Conservation (phyloP, 2,113 vertebrate genomes). For the Potamarius usumacintae region DNA sequence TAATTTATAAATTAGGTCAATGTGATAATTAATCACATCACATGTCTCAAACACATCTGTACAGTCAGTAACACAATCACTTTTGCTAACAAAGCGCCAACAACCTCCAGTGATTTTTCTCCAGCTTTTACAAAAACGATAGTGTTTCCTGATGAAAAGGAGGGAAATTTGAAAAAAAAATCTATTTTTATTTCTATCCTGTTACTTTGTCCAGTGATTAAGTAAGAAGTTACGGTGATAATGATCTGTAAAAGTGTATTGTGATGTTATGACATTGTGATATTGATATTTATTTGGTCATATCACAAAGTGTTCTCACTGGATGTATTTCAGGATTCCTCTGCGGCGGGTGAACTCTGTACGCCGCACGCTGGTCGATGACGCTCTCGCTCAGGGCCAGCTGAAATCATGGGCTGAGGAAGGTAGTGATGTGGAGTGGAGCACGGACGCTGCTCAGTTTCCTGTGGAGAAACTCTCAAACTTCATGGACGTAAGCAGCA, state of each 20-base stretch:
- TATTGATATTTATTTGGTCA: background rate
- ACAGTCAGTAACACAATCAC: no score
- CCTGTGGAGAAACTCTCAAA: conserved; percentile 78
- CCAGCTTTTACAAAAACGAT: no score
- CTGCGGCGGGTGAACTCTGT: conserved; percentile 70
- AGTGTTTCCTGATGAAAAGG: no score
- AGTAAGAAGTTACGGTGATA: background rate
- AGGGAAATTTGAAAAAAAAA: no score
- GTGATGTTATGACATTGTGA: background rate
- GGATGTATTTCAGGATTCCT: conserved; percentile 69
- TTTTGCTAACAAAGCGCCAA: no score
- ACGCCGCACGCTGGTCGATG: conserved; percentile 63
- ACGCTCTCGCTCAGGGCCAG: conserved; percentile 64
- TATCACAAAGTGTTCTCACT: background rate
- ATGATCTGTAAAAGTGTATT: background rate
- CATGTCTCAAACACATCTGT: no score
- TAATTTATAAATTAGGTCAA: no score
- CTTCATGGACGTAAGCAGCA: conserved; percentile 78
- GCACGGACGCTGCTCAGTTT: fast-evolving
- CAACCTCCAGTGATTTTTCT: no score
- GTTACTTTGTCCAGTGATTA: background rate
- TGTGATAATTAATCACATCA: no score
- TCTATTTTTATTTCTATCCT: no score
- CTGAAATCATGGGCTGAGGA: conserved; percentile 54
- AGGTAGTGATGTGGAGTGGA: background rate